Evolutionary conservation across 2,797 vertebrate genomes (phyloP), one percentile per base, ranked within the genome.

Genomic region (Acanthis flammea): DNA sequence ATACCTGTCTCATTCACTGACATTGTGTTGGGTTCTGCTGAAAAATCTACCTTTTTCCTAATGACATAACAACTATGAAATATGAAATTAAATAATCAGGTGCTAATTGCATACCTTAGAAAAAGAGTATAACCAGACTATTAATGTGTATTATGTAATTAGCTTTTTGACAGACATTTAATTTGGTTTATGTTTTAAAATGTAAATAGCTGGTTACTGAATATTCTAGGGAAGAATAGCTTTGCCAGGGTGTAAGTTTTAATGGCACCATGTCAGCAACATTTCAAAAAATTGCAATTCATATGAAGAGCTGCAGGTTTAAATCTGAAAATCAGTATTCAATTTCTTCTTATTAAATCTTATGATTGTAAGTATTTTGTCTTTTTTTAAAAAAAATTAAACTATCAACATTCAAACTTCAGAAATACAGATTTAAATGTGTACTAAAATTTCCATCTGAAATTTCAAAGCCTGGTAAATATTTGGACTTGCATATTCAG

Each of bases 131-230:
- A 90, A 90, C 94, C 90, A 73, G 37, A 39, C 77, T 94, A 91
- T 91, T 96, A 96, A 63, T 93, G 84, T 37, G 15, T 44, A 78
- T 93, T 85, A 19, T 15, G 47, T 76, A 95, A 94, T 95, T 85
- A 95, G 57, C 30, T 68, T 35, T 97, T 86, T 76, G 94, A 78
- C 70, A 96, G 80, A 74, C 27, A 74, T 90, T 97, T 91, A 91
- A 94, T 96, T 96, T 5, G 33, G 57, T 86, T 96, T 93, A 75
- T 90, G 53, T 70, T 95, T 91, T 88, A 74, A 94, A 62, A 79
- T 82, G 25, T 92, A 94, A 96, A 93, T 95, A 96, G 16, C 55
- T 83, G 57, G 55, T 66, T 91, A 76, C 17, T 47, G 50, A 88
- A 70, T 92, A 76, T 92, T 90, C n/a, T 73, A 73, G 45, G 19